Conservation (phyloP, 2,113 vertebrate genomes). For the Muntiacus reevesi region DNA sequence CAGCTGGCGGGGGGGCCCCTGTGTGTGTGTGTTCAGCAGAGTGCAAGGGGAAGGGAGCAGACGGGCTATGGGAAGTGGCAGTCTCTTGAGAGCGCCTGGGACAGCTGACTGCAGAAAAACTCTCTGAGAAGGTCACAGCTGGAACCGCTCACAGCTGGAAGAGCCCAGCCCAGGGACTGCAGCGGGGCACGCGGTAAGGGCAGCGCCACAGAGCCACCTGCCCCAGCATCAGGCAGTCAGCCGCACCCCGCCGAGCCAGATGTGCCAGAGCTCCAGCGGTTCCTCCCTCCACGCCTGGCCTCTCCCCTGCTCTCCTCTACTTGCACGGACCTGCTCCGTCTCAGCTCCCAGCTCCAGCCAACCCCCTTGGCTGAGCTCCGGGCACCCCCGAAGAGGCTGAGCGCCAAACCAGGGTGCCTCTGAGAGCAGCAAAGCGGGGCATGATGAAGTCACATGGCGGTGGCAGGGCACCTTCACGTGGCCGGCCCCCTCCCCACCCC, state of each 20-base stretch:
- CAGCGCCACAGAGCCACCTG: not conserved
- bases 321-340: not conserved
- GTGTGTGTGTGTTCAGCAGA: not conserved
- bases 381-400: not conserved
- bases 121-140: not conserved
- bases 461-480: not conserved
- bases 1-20: rapidly evolving
- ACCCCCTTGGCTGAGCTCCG: not conserved
- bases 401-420: not conserved
- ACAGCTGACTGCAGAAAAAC: not conserved
- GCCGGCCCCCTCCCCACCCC: not conserved
- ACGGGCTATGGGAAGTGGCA: not conserved
- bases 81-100: not conserved
- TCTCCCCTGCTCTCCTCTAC: not conserved
- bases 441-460: rapidly evolving
- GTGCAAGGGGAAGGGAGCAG: too few relatives aligned
- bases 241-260: rapidly evolving
- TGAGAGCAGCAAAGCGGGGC: too few relatives aligned
- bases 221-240: rapidly evolving
- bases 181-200: rapidly evolving
- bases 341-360: not conserved
- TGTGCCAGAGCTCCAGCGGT: not conserved
- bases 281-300: not conserved
- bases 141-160: too few relatives aligned
- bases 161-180: too few relatives aligned